Evolutionary conservation across 2,797 vertebrate genomes (phyloP).

Genomic region (Arrhamphus sclerolepis): DNA sequence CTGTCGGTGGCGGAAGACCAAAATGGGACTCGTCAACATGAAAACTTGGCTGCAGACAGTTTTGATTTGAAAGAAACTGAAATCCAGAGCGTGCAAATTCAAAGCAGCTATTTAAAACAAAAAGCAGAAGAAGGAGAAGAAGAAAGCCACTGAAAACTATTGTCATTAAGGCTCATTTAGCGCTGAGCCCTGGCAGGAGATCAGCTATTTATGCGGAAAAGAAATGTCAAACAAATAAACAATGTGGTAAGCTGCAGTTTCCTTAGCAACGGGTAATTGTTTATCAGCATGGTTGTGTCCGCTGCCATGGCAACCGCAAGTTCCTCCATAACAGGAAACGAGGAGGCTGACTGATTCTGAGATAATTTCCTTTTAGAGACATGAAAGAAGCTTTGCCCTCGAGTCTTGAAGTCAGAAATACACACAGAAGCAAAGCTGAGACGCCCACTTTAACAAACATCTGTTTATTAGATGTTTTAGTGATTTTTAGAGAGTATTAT

Average conservation of each 20-base stretch:
- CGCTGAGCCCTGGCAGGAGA: slow-evolving; percentile 36
- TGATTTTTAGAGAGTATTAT: no score
- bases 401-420: neutral
- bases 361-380: slow-evolving; percentile 63
- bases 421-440: no score
- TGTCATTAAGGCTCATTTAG: slow-evolving; percentile 47
- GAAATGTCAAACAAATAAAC: slow-evolving; percentile 64
- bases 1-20: slow-evolving; percentile 13
- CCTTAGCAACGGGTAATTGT: slow-evolving; percentile 75
- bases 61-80: slow-evolving; percentile 11
- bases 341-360: slow-evolving; percentile 32
- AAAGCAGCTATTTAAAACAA: slow-evolving; percentile 36
- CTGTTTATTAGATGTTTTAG: neutral
- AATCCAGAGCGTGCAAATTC: slow-evolving; percentile 16
- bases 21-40: slow-evolving; percentile 17
- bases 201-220: slow-evolving; percentile 49
- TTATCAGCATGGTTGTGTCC: slow-evolving; percentile 63
- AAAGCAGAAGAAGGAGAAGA: no score
- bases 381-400: neutral
- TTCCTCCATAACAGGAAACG: slow-evolving; percentile 78
- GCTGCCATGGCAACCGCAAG: slow-evolving; percentile 72
- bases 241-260: slow-evolving; percentile 56
- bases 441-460: no score
- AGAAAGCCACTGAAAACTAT: slow-evolving; percentile 34
- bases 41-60: slow-evolving; percentile 13